phyloP scores from a whole-genome alignment of 2,888 invertebrate species.

The Synanthedon tipuliformis region DNA sequence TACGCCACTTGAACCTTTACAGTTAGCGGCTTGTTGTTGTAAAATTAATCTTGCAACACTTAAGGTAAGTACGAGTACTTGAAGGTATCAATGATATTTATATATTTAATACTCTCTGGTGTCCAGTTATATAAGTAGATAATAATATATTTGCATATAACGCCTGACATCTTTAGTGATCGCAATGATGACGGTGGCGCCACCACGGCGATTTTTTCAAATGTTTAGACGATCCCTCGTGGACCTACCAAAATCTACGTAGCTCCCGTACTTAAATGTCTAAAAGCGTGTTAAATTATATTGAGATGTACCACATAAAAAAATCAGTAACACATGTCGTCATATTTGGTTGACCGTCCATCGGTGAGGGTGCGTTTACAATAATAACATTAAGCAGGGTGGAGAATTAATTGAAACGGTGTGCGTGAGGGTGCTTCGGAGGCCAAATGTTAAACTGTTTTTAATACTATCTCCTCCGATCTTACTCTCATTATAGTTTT shows the following conservation, averaged over 20 bases:
- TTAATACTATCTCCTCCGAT: constrained; percentile 37
- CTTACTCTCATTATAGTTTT: background rate
- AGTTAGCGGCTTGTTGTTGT: background rate
- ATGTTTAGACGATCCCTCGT: too few species aligned
- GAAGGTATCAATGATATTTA: too few species aligned
- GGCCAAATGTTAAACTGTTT: constrained; percentile 63
- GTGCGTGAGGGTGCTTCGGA: constrained; percentile 25
- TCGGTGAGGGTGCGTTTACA: constrained; percentile 39
- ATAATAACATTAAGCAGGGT: constrained; percentile 45
- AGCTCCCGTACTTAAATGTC: too few species aligned
- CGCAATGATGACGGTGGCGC: too few species aligned
- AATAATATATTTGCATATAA: too few species aligned
- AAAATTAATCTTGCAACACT: too few species aligned
- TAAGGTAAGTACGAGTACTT: too few species aligned
- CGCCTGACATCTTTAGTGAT: too few species aligned
- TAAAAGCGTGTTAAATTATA: constrained; percentile 16
- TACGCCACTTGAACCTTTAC: constrained; percentile 1
- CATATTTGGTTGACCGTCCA: constrained; percentile 33
- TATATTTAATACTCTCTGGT: too few species aligned
- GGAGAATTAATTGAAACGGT: constrained; percentile 47
- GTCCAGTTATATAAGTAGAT: too few species aligned
- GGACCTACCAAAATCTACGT: too few species aligned
- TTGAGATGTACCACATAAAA: constrained; percentile 15
- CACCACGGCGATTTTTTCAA: too few species aligned
- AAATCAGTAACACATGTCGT: constrained; percentile 55